These are phyloP conservation scores for Ia io DNA, from an alignment of 2,113 vertebrate species.

Conservation along the genomic window DNA sequence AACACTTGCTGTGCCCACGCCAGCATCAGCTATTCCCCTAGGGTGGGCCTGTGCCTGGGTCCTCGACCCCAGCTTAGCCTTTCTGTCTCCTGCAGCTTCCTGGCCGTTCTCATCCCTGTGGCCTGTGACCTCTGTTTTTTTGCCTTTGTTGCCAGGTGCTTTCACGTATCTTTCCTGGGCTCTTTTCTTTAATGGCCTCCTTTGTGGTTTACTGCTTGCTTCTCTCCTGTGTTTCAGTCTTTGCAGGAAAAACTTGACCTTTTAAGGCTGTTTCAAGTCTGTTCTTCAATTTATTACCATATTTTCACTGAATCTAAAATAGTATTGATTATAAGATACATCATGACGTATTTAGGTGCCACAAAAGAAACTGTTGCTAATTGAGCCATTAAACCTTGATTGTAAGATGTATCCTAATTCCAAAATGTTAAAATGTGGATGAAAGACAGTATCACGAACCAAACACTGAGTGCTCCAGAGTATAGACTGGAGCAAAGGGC, in stretches of 20 bases:
- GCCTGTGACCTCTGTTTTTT: neutral
- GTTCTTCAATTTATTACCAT: neutral
- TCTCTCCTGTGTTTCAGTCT: neutral
- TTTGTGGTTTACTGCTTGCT: neutral
- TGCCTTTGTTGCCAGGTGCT: neutral
- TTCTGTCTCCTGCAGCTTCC: neutral
- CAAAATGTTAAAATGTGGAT: neutral
- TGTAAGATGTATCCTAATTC: neutral
- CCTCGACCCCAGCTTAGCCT: neutral
- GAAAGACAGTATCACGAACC: neutral
- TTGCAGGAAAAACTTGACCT: neutral
- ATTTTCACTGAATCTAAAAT: neutral
- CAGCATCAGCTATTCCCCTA: neutral
- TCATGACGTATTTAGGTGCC: neutral
- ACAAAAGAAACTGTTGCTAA: neutral
- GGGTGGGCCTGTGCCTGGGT: neutral
- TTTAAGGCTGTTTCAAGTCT: neutral
- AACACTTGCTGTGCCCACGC: neutral
- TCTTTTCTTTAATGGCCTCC: neutral
- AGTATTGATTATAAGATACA: neutral
- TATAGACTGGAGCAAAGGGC: neutral
- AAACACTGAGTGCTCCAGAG: neutral
- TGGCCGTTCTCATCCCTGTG: neutral
- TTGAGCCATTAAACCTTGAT: neutral
- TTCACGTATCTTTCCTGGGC: neutral